Conservation (phyloP, 2,797 vertebrate species). For the Tauraco hartlaubi region DNA sequence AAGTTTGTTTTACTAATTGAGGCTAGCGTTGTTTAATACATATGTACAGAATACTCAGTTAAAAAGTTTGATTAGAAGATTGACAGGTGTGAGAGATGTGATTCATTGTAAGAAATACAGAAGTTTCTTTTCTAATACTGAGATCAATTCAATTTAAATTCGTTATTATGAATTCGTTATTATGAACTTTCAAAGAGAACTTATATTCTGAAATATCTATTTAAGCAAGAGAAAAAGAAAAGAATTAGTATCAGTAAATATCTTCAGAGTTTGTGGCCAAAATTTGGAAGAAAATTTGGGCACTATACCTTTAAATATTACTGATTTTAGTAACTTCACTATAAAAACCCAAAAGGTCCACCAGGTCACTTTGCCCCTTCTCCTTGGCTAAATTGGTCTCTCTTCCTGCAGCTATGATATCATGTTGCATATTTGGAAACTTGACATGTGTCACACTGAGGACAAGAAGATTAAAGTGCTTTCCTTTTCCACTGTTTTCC, state of each 20-base stretch:
- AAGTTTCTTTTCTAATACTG: not conserved
- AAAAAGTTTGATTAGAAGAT: not conserved
- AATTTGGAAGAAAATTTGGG: not conserved
- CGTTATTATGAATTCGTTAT: not conserved
- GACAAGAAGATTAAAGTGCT: conserved; percentile 48
- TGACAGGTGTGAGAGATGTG: not conserved
- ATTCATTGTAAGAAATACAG: not conserved
- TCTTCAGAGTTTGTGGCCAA: not conserved
- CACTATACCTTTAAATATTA: not conserved
- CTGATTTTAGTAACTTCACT: not conserved
- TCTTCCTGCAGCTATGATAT: not conserved
- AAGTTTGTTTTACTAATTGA: not conserved
- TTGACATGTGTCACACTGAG: conserved; percentile 52
- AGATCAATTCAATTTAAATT: not conserved
- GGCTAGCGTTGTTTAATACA: not conserved
- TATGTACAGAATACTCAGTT: not conserved
- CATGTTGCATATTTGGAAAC: conserved; percentile 10
- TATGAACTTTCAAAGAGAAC: not conserved
- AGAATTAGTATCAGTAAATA: not conserved
- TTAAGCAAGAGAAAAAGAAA: not conserved
- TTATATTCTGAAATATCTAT: not conserved
- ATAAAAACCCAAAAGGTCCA: not conserved
- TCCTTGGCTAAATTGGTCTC: not conserved
- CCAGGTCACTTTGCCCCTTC: not conserved
- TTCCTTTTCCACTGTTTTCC: conserved; percentile 44